Evolutionary conservation across 2,888 invertebrate genomes (phyloP), one percentile per base, ranked within the genome.

Genomic region (Ochropacha duplaris): DNA sequence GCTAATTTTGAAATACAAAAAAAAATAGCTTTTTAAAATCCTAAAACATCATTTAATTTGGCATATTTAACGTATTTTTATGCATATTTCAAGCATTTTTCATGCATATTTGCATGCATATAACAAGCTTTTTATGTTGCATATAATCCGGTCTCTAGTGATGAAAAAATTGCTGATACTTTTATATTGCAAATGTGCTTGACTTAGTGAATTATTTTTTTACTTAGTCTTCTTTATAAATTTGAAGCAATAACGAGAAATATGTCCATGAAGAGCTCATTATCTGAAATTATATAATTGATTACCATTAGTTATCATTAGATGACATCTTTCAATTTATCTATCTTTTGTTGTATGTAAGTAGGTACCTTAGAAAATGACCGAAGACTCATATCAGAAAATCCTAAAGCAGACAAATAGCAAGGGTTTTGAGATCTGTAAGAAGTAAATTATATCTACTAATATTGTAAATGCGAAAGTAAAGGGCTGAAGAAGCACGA

Each of bases 181-280:
- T 28, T 28, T 31, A 3, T 12, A 12, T 12, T 31, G 19, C 54
- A 11, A 26, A 16, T 11, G 2, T 22, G 22, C n/a, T 49, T 24
- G 49, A 14, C 24, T 36, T 26, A 19, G 12, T 58, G 59, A 61
- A 1, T 31, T 59, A 36, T 63, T 57, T 57, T 58, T 44, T 1
- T 9, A 8, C 0, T 44, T n/a, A 5, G 0, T 19, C 19, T 0
- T 6, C 50, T 19, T n/a, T 26, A 49, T 65, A 74, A n/a, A 72
- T 44, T 56, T 75, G 75, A 24, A 72, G 61, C 36, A 75, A 49
- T 52, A 75, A 56, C 8, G 69, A 66, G 39, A 75, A 69, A 56
- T 75, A 75, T 0, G 73, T 74, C 68, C 67, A 75, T 0, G 73
- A 59, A 2, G 66, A 64, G 54, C 73, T 74, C 64, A 73, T 68